phyloP scores from a whole-genome alignment of 2,113 vertebrate genomes.

The Bufo gargarizans region DNA sequence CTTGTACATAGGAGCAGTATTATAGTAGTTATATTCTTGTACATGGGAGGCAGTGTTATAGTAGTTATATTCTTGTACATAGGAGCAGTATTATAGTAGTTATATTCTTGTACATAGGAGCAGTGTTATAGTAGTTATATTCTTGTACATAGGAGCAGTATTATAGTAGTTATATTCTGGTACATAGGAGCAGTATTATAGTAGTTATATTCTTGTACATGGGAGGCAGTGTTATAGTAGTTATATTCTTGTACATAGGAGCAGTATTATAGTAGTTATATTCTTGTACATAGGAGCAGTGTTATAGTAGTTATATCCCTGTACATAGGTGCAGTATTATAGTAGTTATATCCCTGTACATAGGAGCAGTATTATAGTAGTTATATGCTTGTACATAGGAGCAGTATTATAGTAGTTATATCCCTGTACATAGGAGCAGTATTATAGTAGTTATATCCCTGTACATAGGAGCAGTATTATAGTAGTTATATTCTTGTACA shows the following conservation, averaged over 20 bases:
- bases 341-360: too few relatives aligned
- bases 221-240: background rate
- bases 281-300: background rate
- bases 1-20: background rate
- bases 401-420: background rate
- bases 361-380: background rate
- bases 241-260: background rate
- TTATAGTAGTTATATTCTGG: too few relatives aligned
- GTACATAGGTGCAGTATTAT: background rate
- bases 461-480: slow-evolving; percentile 1
- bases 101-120: too few relatives aligned
- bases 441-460: slow-evolving; percentile 16
- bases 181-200: background rate
- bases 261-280: slow-evolving; percentile 12
- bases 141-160: too few relatives aligned
- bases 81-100: too few relatives aligned
- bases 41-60: too few relatives aligned
- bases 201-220: too few relatives aligned
- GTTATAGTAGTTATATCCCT: background rate
- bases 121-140: too few relatives aligned
- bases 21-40: slow-evolving; percentile 3
- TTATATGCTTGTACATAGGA: slow-evolving; percentile 1
- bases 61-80: too few relatives aligned
- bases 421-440: background rate
- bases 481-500: slow-evolving; percentile 7